Base-by-base conservation (phyloP, 2,888 invertebrate genomes). In the Coleophora deauratella region DNA sequence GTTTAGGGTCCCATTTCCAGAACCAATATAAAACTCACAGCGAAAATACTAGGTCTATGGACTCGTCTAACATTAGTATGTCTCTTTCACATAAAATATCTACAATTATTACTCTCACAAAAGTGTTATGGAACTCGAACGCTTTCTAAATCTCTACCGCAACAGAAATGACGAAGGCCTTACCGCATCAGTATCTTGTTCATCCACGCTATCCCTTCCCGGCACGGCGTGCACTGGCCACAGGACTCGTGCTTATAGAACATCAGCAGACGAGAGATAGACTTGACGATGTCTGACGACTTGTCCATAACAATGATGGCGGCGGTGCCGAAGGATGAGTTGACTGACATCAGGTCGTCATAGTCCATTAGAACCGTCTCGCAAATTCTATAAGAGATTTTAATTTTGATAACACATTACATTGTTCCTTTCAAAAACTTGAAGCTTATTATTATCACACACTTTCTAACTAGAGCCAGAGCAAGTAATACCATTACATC, bases 181-280 rank as follows among this genome's bases (percentile, higher is more conserved):
- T 13, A 91, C 73, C 91, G 87, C 59, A 87, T 82, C 42, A 88
- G 87, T 41, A 88, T 88, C 85, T 97, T 96, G 76, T 94, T 92
- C 94, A 98, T 95, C 98, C 98, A 98, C 12, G 90, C 90, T 49
- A 95, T 94, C 34, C 99, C 99, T 86, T 99, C 99, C 47, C 99
- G 90, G 74, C 99, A 99, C 7, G 99, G 99, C 45, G 99, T 99
- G 79, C 99, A 99, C 86, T 99, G 99, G 2, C 99, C 99, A 72
- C 99, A 99, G 34, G 97, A 98, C 85, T 99, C 99, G 75, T 99
- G 99, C 72, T 99, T 98, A 86, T 99, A 99, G 87, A 99, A 99
- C 82, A 94, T 93, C 58, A 97, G 95, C 46, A 99, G 90, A 27
- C 99, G 91, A 3, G 97, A 93, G 71, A 99, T 98, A 7, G 98